A percentile compares a stretch with the other conserved stretches of the same genome.
Evolutionary conservation across 2,113 vertebrate species (phyloP).

Genomic region (Calypte anna): DNA sequence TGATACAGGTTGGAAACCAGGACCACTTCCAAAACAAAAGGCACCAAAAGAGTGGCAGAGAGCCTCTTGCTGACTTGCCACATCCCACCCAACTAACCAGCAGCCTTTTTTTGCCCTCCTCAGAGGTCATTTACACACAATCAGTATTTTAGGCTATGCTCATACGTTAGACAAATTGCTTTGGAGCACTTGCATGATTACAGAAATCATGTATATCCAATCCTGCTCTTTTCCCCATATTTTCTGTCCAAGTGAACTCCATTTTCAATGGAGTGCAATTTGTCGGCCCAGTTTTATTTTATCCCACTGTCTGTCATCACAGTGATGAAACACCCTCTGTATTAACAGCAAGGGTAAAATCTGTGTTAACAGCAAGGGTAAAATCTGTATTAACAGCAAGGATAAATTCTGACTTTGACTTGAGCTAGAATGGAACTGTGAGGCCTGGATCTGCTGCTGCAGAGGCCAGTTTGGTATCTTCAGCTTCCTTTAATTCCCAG

Average conservation of each 20-base stretch:
- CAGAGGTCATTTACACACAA: not conserved
- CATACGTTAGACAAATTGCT: not conserved
- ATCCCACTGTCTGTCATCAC: not conserved
- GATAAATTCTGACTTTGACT: not conserved
- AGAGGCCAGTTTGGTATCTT: not conserved
- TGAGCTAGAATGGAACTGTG: not conserved
- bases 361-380: not conserved
- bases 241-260: not conserved
- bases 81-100: not conserved
- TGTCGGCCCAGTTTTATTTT: not conserved
- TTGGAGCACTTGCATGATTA: not conserved
- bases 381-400: not conserved
- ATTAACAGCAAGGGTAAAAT: not conserved
- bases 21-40: not conserved
- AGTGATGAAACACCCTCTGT: not conserved
- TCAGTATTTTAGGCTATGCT: not conserved
- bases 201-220: not conserved
- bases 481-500: not conserved
- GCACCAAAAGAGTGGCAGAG: not conserved
- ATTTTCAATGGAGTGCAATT: not conserved
- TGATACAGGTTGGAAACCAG: not conserved
- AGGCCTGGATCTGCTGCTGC: not conserved
- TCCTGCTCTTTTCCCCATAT: not conserved
- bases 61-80: not conserved
- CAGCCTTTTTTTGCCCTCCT: not conserved